Base-by-base conservation (phyloP, 1,140 invertebrate genomes). In the Idris sp. region DNA sequence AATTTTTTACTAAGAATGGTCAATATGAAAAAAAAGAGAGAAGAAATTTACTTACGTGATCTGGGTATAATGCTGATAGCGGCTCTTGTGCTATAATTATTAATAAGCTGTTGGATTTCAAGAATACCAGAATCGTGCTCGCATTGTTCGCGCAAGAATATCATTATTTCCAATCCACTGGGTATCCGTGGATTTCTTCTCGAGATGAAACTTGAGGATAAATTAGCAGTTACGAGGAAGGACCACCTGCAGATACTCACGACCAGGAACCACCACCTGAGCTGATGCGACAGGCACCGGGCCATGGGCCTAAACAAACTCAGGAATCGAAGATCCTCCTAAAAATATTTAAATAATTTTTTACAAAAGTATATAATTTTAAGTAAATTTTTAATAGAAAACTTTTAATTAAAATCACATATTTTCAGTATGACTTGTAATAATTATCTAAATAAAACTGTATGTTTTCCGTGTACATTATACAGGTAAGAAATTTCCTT, bases 191-290 rank as follows among this genome's bases (percentile, higher is more conserved):
- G 46, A 40, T 46, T 36, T 8, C 72, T 44, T 19, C 46, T 51
- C 10, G 59, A 15, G 4, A 76, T 64, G 44, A 64, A 65, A 2
- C 53, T 33, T 26, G 58, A 74, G 18, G 74, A 79, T 41, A 71
- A 79, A 48, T 75, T 69, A 62, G 73, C 68, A 15, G 18, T 59
- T 18, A 65, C 54, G 31, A 74, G 40, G 54, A 79, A 53, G 6
- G 76, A 79, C 56, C 71, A 80, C 51, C 76, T 76, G 68, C 78
- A 77, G 43, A 86, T 74, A 77, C 77, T 76, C 68, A 81, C 77
- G 73, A 85, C 73, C 79, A 83, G 74, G 74, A 86, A 76, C 83
- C 83, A 87, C 83, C 83, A 83, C 82, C 84, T 81, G 74, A 80
- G 74, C 80, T 83, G 78, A 72, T 75, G 78, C 59, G 79, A 81